These are phyloP conservation scores for Piprites chloris DNA, from an alignment of 2,113 vertebrate species.

Conservation along the genomic window DNA sequence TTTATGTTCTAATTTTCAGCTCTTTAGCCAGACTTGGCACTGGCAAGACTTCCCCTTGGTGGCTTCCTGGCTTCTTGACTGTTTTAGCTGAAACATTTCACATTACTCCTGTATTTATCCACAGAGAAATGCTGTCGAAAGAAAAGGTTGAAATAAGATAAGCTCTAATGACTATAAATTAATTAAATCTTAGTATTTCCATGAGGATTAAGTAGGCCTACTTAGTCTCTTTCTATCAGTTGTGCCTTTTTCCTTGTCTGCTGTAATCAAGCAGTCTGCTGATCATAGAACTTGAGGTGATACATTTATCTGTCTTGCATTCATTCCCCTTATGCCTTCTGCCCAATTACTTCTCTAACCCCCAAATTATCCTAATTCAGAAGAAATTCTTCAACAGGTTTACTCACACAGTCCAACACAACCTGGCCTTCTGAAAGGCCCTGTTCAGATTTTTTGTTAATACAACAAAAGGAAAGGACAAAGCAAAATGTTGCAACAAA, in stretches of 20 bases:
- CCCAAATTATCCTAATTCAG: background rate
- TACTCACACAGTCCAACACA: background rate
- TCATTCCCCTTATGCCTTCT: background rate
- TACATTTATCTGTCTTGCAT: background rate
- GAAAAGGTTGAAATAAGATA: background rate
- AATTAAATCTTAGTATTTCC: background rate
- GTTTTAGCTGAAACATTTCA: background rate
- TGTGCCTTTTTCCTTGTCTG: background rate
- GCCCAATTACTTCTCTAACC: background rate
- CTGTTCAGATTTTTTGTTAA: background rate
- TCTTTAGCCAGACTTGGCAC: background rate
- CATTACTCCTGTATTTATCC: background rate
- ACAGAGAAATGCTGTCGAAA: background rate
- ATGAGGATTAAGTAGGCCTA: background rate
- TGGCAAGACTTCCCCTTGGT: background rate
- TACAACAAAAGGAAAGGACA: background rate
- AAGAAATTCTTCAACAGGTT: background rate
- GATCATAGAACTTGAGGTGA: background rate
- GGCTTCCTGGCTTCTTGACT: background rate
- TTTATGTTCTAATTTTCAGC: background rate
- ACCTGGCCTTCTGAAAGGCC: background rate
- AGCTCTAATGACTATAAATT: background rate
- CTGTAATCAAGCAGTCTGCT: background rate
- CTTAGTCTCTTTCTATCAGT: background rate
- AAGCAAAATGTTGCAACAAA: background rate